These are phyloP conservation scores for Podarcis muralis DNA, from an alignment of 2,113 vertebrate species.

Conservation along the genomic window DNA sequence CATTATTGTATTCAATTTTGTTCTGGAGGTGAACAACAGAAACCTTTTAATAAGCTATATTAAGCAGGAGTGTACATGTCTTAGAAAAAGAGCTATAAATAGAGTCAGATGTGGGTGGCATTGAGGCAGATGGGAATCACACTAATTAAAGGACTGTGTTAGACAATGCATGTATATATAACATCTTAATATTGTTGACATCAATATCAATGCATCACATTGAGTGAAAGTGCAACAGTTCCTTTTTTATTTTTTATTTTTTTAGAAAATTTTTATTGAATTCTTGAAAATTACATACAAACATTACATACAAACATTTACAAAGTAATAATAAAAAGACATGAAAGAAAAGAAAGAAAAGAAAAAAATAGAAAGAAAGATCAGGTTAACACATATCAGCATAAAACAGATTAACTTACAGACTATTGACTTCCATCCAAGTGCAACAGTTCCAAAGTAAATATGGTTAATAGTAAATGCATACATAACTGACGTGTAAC, in stretches of 20 bases:
- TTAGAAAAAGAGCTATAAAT: neutral
- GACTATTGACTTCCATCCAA: too few relatives aligned
- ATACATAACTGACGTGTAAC: neutral
- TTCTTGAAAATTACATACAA: too few relatives aligned
- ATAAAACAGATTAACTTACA: too few relatives aligned
- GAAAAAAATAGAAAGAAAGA: too few relatives aligned
- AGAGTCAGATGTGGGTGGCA: conserved; percentile 8
- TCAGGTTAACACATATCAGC: too few relatives aligned
- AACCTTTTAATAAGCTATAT: neutral
- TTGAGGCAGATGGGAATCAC: conserved; percentile 33
- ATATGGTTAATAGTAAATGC: neutral
- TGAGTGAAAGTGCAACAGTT: neutral
- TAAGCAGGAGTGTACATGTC: neutral
- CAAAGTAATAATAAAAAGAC: too few relatives aligned
- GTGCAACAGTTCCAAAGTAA: neutral
- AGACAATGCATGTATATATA: neutral
- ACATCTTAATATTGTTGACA: conserved; percentile 10
- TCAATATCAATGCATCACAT: neutral
- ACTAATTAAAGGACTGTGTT: conserved; percentile 51
- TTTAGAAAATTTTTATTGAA: too few relatives aligned
- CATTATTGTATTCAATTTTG: too few relatives aligned
- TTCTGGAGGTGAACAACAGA: neutral
- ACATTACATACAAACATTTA: too few relatives aligned
- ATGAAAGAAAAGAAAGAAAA: too few relatives aligned
- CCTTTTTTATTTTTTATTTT: too few relatives aligned